A percentile compares a stretch with the other conserved stretches of the same genome.
Conservation (phyloP, 1,140 invertebrate genomes). For the Drosophila saltans region DNA sequence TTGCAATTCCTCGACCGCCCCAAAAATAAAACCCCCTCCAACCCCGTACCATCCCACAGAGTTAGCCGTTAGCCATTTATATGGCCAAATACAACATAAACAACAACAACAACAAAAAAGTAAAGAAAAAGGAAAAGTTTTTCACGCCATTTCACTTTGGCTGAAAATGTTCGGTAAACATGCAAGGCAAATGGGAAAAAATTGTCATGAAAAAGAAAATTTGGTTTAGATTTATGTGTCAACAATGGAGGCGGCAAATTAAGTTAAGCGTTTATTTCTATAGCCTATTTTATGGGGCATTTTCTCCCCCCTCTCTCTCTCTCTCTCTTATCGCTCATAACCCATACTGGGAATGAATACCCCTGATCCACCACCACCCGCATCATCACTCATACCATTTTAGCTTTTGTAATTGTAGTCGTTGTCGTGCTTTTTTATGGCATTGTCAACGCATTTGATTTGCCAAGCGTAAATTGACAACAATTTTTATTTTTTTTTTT, state of each 20-base stretch:
- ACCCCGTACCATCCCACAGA: not conserved
- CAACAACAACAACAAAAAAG: not conserved
- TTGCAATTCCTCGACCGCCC: not conserved
- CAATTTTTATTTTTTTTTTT: constrained; percentile 28
- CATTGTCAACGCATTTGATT: constrained; percentile 58
- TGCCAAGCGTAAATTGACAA: constrained; percentile 63
- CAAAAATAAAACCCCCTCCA: not conserved
- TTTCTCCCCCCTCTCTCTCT: not conserved
- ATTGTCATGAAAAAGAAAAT: constrained; percentile 40
- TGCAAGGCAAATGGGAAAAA: constrained; percentile 57
- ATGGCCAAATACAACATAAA: constrained; percentile 34
- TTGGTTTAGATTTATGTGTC: constrained; percentile 76
- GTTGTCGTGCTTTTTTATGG: constrained; percentile 49
- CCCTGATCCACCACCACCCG: not conserved
- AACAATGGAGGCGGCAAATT: constrained; percentile 71
- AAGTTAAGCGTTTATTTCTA: constrained; percentile 72
- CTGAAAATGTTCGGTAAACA: constrained; percentile 70
- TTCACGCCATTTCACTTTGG: constrained; percentile 78
- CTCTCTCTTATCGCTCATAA: too few species aligned
- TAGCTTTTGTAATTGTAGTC: constrained; percentile 36
- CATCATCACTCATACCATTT: not conserved
- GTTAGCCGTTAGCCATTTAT: constrained; percentile 64
- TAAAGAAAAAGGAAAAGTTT: constrained; percentile 47
- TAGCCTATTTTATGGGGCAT: constrained; percentile 69
- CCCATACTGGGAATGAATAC: too few species aligned